Conservation (phyloP, 2,888 invertebrate species). For the Heliconius hortense region DNA sequence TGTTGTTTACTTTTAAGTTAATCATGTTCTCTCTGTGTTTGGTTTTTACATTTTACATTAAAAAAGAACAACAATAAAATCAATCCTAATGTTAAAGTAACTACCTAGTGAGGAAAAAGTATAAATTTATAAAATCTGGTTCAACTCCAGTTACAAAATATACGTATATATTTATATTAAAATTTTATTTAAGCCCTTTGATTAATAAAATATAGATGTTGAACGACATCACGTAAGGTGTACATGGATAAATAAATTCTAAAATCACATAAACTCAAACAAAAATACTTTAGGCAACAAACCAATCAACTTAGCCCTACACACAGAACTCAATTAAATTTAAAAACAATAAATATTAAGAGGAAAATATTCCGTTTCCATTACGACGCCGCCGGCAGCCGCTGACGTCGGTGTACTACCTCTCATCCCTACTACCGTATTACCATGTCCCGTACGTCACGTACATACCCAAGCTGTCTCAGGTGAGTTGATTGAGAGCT, state of each 20-base stretch:
- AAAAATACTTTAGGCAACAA: neutral
- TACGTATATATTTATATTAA: neutral
- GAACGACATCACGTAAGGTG: no score
- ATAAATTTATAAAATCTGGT: conserved; percentile 3
- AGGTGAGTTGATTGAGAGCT: conserved; percentile 61
- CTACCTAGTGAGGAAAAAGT: neutral
- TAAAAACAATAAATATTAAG: conserved; percentile 13
- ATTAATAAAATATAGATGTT: neutral
- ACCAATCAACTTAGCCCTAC: neutral
- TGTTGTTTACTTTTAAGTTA: conserved; percentile 28
- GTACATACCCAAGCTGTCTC: conserved; percentile 71
- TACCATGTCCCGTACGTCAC: conserved; percentile 71
- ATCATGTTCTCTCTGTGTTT: neutral
- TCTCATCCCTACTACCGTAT: conserved; percentile 66
- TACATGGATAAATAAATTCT: neutral
- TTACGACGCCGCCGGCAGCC: conserved; percentile 58
- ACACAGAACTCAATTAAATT: neutral
- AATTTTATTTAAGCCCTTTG: neutral
- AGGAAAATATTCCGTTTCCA: conserved; percentile 42
- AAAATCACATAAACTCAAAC: neutral
- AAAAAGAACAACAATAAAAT: neutral
- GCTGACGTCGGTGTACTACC: conserved; percentile 73
- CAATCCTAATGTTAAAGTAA: neutral
- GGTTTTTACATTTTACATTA: neutral
- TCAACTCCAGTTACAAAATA: conserved; percentile 1